A percentile compares a stretch with the other conserved stretches of the same genome.
Evolutionary conservation across 2,113 vertebrate genomes (phyloP).

Genomic region (Labeo catla): DNA sequence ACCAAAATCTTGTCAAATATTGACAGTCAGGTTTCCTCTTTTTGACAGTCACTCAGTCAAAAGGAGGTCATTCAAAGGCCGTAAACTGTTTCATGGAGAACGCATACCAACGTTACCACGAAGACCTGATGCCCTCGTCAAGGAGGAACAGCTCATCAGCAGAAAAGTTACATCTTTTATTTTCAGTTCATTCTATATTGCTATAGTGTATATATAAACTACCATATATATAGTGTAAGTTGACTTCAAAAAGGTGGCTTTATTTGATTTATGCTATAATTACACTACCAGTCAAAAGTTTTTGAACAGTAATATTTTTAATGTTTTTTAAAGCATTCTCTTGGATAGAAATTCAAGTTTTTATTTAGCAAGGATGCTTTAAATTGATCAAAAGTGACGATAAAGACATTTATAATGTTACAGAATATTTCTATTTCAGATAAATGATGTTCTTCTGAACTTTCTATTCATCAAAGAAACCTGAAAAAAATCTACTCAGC

Average conservation of each 20-base stretch:
- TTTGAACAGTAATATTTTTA: no score
- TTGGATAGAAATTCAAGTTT: no score
- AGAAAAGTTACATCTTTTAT: conserved; percentile 48
- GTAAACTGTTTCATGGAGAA: conserved; percentile 44
- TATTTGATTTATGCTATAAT: background rate
- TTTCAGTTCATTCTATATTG: background rate
- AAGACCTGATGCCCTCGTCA: conserved; percentile 60
- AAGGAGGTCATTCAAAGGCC: conserved; percentile 54
- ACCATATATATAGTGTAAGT: background rate
- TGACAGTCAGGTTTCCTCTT: conserved; percentile 19
- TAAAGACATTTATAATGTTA: no score
- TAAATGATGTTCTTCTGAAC: no score
- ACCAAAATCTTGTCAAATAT: background rate
- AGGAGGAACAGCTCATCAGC: conserved; percentile 57
- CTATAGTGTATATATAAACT: background rate
- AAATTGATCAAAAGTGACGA: no score
- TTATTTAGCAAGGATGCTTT: no score
- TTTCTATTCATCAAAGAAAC: no score
- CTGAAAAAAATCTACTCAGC: no score
- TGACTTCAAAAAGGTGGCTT: background rate
- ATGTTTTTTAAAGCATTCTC: no score
- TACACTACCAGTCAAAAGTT: background rate
- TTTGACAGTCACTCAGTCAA: conserved; percentile 52
- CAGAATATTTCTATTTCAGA: no score
- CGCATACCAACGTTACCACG: conserved; percentile 57